These are phyloP conservation scores for Drosophila diplacantha DNA, from an alignment of 2,888 invertebrate genomes.

Conservation along the genomic window DNA sequence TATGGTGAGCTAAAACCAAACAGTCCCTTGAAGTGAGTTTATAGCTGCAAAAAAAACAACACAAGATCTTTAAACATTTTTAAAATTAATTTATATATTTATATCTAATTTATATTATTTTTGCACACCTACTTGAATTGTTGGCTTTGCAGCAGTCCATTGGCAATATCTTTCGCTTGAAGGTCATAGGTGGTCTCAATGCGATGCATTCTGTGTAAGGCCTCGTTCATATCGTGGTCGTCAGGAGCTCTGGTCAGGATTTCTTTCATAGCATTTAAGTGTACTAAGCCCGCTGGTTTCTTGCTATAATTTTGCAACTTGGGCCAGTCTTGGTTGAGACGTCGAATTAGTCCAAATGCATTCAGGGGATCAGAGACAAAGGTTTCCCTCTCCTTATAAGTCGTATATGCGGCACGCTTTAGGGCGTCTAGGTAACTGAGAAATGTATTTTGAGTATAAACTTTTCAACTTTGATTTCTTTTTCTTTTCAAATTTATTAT, in stretches of 20 bases:
- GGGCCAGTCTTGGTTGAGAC: slow-evolving; percentile 52
- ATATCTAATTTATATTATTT: background rate
- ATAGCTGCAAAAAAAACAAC: slow-evolving; percentile 15
- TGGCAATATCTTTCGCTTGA: slow-evolving; percentile 35
- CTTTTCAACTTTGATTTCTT: too few species aligned
- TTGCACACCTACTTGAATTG: slow-evolving; percentile 35
- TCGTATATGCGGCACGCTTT: background rate
- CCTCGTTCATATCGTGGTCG: slow-evolving; percentile 32
- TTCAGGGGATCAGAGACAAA: slow-evolving; percentile 49
- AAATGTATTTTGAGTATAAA: background rate
- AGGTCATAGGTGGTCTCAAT: slow-evolving; percentile 47
- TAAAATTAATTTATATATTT: too few species aligned
- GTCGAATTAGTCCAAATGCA: slow-evolving; percentile 45
- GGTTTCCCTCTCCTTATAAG: slow-evolving; percentile 9
- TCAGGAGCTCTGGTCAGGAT: slow-evolving; percentile 24
- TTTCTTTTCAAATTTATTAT: too few species aligned
- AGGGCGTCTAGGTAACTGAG: slow-evolving; percentile 38
- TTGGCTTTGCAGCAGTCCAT: slow-evolving; percentile 32
- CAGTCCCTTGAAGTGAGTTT: slow-evolving; percentile 40
- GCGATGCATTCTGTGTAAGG: slow-evolving; percentile 35
- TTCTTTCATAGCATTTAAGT: background rate
- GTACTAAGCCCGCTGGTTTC: background rate
- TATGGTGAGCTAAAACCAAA: slow-evolving; percentile 43
- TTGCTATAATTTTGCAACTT: slow-evolving; percentile 24
- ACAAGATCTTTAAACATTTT: background rate